Evolutionary conservation across 2,888 invertebrate species (phyloP).

Genomic region (Cryptops parisi): DNA sequence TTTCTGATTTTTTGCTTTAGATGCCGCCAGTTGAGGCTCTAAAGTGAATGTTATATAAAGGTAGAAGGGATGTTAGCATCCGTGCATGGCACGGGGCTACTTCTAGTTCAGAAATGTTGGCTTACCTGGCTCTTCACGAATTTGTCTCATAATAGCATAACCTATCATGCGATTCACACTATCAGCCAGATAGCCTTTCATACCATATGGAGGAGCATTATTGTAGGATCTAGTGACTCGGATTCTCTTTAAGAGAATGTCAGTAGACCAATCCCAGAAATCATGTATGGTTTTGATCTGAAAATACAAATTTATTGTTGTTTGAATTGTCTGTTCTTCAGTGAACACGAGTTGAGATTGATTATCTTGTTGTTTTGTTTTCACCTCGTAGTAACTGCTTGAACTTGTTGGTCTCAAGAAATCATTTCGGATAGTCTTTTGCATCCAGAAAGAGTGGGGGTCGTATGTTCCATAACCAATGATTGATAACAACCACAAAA

Average conservation of each 20-base stretch:
- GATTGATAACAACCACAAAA: constrained; percentile 35
- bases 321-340: too few species aligned
- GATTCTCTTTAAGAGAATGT: constrained; percentile 31
- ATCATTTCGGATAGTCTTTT: constrained; percentile 16
- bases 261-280: constrained; percentile 26
- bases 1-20: too few species aligned
- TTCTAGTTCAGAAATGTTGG: too few species aligned
- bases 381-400: constrained; percentile 17
- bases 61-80: too few species aligned
- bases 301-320: too few species aligned
- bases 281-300: constrained; percentile 4
- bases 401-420: constrained; percentile 19
- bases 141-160: constrained; percentile 37
- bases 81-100: too few species aligned
- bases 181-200: constrained; percentile 37
- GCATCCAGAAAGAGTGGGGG: constrained; percentile 20
- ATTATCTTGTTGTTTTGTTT: background rate
- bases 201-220: constrained; percentile 34
- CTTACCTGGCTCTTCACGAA: constrained; percentile 31
- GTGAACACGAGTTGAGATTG: background rate
- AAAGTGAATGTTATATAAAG: too few species aligned
- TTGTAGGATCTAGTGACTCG: constrained; percentile 36
- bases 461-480: constrained; percentile 34
- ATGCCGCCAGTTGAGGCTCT: constrained; percentile 1
- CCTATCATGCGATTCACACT: constrained; percentile 39